Evolutionary conservation across 2,797 vertebrate species (phyloP), one percentile per base, ranked within the genome.

Genomic region (Pseudomugil gertrudae): DNA sequence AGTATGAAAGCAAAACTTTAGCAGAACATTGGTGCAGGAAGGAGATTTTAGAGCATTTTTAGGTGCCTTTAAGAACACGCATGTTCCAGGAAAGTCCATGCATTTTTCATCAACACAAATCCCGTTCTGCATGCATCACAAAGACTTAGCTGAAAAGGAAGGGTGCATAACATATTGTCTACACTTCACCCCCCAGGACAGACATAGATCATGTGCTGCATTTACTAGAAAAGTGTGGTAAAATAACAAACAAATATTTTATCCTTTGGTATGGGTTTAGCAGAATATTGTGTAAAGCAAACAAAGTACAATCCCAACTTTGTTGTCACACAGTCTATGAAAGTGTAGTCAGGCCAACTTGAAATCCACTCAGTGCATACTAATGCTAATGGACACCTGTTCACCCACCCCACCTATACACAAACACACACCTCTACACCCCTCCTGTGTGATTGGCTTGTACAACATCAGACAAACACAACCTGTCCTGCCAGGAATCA

Each of bases 361-460:
- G 3, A 29, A 40, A 48, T 57, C 17, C 14, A 6, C 19, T 66
- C 13, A 57, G 11, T 21, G 51, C 73, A 82, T 76, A 45, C 30
- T 33, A 62, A 80, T 86, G 81, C 68, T 74, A 79, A 81, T 88
- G 24, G 27, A 62, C 57, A 80, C 32, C 30, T 43, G 19, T 19
- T 7, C 8, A 50, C 30, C 33, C 36, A 59, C 14, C 15, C 47
- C 33, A 45, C 7, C 26, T n/a, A 63, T 60, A 72, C 60, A 29
- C 35, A 50, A 3, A 23, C 57, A 59, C n/a, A n/a, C n/a, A n/a
- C n/a, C n/a, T n/a, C n/a, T n/a, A 17, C 8, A 63, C 6, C 52
- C 58, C 29, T 8, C 6, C 32, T 17, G 17, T 9, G 10, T n/a
- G 36, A 30, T 9, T 2, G 33, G 30, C 63, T 43, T 33, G 0